Evolutionary conservation across 2,888 invertebrate genomes (phyloP).

Genomic region (Eueremaeus valkanovi): DNA sequence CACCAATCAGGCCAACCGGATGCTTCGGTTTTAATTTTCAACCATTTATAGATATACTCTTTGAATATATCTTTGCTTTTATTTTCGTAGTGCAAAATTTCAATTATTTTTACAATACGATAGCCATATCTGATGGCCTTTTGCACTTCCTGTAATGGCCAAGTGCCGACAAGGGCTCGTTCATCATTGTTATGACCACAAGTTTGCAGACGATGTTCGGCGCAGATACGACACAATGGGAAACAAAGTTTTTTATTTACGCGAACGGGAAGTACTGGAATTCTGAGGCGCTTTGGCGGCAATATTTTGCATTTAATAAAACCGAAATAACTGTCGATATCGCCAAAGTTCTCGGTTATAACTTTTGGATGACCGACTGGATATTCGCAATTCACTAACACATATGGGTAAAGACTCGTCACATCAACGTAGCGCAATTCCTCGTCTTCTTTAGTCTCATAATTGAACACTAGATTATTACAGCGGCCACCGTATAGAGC

Average conservation of each 20-base stretch:
- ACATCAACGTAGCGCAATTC: conserved; percentile 47
- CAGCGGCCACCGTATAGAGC: conserved; percentile 49
- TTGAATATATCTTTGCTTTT: conserved; percentile 46
- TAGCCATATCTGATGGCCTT: conserved; percentile 48
- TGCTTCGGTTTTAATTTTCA: conserved; percentile 49
- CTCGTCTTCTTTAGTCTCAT: conserved; percentile 41
- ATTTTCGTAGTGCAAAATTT: conserved; percentile 48
- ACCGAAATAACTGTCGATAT: conserved; percentile 47
- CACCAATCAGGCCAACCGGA: conserved; percentile 48
- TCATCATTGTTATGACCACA: conserved; percentile 43
- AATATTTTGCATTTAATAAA: conserved; percentile 48
- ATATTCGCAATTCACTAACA: conserved; percentile 34
- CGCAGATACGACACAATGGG: conserved; percentile 47
- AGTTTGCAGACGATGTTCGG: conserved; percentile 42
- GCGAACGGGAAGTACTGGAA: conserved; percentile 34
- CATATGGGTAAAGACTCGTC: conserved; percentile 48
- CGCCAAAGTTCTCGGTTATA: conserved; percentile 39
- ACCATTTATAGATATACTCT: conserved; percentile 48
- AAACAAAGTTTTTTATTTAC: neutral
- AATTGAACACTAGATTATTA: conserved; percentile 47
- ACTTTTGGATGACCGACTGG: conserved; percentile 48
- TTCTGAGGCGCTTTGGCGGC: conserved; percentile 47
- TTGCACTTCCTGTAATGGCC: conserved; percentile 48
- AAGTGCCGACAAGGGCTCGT: conserved; percentile 48
- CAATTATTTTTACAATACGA: conserved; percentile 47